Evolutionary conservation across 2,797 vertebrate species (phyloP), one percentile per base, ranked within the genome.

Genomic region (Balearica regulorum): DNA sequence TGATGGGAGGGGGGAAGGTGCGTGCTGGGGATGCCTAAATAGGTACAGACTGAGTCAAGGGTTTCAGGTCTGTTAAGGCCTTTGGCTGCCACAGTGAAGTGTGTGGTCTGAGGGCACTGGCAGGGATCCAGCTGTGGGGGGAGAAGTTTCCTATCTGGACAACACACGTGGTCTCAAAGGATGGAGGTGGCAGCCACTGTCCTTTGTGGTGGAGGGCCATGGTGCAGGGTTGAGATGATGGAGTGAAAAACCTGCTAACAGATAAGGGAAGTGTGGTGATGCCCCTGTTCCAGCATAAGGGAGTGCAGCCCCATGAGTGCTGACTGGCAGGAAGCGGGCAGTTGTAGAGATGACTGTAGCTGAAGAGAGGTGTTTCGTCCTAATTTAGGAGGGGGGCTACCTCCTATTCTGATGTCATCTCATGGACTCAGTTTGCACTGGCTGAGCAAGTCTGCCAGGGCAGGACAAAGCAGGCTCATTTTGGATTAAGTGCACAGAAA

Each of bases 11-110:
- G 5, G 2, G 6, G 13, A 79, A 79, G 14, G 15, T 39, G 4
- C 1, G 0, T 69, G 22, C 19, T 29, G 19, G 8, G 5, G 25
- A 33, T 72, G 37, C 16, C 25, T 66, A 51, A 9, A 0, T 0
- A 60, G 61, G 9, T 25, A 48, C 1, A 4, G 8, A 37, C 5
- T 9, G 29, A 55, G 13, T 15, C 44, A 54, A 33, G 20, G 6
- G 7, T 35, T 46, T 70, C 5, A 13, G 20, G 19, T 54, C 14
- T 85, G 33, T 13, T 14, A 16, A 25, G 28, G 26, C 13, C 65
- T 44, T 79, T 41, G 31, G 28, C 9, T 54, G 22, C 16, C 2
- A 1, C 16, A 26, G 53, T 44, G 48, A 82, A n/a, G 1, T 12
- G 13, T 51, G 55, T 60, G 17, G 25, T 49, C 41, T 77, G 53